Percentiles rank a stretch among this genome's conserved stretches.
These are phyloP conservation scores for Phaethon lepturus DNA, from an alignment of 2,113 vertebrate genomes.

Conservation along the genomic window DNA sequence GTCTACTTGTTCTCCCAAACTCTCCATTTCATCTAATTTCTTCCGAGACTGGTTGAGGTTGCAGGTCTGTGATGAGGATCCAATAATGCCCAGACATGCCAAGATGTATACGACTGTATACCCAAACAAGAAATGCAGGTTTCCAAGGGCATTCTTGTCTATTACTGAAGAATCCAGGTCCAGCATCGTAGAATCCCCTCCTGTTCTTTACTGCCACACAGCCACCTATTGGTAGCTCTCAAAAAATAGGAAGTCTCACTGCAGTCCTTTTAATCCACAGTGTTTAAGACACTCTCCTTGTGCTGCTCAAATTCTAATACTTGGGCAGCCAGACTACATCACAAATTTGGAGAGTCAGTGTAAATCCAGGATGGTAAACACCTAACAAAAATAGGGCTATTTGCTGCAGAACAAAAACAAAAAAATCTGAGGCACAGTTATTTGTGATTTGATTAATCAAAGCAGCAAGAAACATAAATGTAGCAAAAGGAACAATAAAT, in stretches of 20 bases:
- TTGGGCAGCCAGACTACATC: neutral
- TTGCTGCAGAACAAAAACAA: neutral
- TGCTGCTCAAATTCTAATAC: neutral
- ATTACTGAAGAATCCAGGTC: neutral
- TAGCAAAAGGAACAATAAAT: neutral
- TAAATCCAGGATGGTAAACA: neutral
- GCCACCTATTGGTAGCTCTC: neutral
- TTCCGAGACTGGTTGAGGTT: neutral
- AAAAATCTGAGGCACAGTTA: neutral
- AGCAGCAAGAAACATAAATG: neutral
- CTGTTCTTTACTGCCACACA: neutral
- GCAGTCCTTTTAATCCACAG: neutral
- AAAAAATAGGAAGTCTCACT: neutral
- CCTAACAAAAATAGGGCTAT: neutral
- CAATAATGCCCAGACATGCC: neutral
- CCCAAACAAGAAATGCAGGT: neutral
- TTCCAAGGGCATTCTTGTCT: neutral
- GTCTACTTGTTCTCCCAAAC: neutral
- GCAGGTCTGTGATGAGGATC: neutral
- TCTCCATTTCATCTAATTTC: neutral
- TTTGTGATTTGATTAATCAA: neutral
- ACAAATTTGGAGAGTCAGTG: neutral
- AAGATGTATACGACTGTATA: neutral
- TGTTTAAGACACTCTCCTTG: neutral
- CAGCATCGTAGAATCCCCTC: neutral